Base-by-base conservation (phyloP, 2,797 vertebrate species). In the Tympanoctomys barrerae region DNA sequence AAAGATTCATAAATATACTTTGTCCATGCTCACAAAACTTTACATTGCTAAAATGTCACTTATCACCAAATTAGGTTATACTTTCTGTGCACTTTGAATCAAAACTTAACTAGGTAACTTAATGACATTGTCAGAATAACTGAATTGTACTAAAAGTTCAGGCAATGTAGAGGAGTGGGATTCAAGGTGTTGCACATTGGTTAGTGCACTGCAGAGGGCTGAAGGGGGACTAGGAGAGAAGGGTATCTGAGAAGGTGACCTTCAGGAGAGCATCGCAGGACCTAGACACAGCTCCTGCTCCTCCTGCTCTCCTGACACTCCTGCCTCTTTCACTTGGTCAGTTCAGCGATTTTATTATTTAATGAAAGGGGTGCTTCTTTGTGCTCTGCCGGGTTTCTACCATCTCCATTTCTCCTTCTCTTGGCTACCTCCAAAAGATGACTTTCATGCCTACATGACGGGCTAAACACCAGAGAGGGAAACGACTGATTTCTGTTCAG, bases 401-500 rank as follows among this genome's bases (percentile, higher is more conserved):
- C 59, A 89, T 97, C 79, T 81, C 89, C 77, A 80, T 96, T 93
- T 98, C 93, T 96, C 62, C 79, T 97, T 66, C 83, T 86, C 79
- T 66, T 83, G 91, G 70, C 33, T 97, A 95, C 85, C 82, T 96
- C 77, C 24, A 61, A 95, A 96, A 86, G 68, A 49, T 90, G 79
- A n/a, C 96, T 98, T 98, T 98, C 90, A 97, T 97, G 91, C 13
- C 90, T 93, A 97, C 98, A 96, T 18, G 92, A 91, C 91, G 91
- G 89, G 91, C 90, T 84, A 86, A 97, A 95, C 96, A 94, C 66
- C 94, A 61, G 71, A 94, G 95, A 97, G 93, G 97, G 97, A 92
- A 96, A 97, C 94, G 85, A 95, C 83, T 61, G 77, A 70, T 62
- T 98, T 70, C 96, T 97, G 92, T 97, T 98, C 94, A 97, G 49